phyloP scores from a whole-genome alignment of 2,113 vertebrate species.

The Gopherus flavomarginatus region DNA sequence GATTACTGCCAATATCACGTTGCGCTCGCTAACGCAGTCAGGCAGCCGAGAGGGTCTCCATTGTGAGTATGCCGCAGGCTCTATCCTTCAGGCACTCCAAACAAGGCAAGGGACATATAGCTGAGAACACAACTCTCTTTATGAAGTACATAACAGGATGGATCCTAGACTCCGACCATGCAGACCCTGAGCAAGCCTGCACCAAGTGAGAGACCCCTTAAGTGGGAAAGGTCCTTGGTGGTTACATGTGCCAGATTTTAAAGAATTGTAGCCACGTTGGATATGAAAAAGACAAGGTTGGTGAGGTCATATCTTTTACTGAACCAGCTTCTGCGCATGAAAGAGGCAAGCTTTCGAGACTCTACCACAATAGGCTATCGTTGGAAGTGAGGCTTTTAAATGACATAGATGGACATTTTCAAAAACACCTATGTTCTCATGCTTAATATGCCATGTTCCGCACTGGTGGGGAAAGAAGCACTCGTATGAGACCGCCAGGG shows the following conservation, averaged over 20 bases:
- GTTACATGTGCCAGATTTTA: neutral
- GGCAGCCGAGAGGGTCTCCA: too few species aligned
- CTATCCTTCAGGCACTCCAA: too few species aligned
- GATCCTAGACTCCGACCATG: neutral
- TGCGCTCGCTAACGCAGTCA: accelerated
- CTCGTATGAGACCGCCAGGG: neutral
- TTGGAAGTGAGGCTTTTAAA: neutral
- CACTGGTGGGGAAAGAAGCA: slow-evolving; percentile 46
- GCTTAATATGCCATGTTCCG: slow-evolving; percentile 55
- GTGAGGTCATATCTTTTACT: neutral
- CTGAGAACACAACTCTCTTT: too few species aligned
- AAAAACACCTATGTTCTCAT: neutral
- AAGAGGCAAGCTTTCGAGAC: neutral
- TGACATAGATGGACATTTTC: neutral
- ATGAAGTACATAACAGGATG: neutral
- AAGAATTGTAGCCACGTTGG: neutral
- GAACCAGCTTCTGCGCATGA: neutral
- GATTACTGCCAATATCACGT: too few species aligned
- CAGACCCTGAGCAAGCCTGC: too few species aligned
- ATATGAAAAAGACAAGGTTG: neutral
- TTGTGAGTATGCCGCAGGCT: too few species aligned
- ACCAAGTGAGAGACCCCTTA: neutral
- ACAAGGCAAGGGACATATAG: too few species aligned
- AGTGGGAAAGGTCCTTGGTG: neutral
- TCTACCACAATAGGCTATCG: neutral